Conservation (phyloP, 2,113 vertebrate species). For the Cololabis saira region DNA sequence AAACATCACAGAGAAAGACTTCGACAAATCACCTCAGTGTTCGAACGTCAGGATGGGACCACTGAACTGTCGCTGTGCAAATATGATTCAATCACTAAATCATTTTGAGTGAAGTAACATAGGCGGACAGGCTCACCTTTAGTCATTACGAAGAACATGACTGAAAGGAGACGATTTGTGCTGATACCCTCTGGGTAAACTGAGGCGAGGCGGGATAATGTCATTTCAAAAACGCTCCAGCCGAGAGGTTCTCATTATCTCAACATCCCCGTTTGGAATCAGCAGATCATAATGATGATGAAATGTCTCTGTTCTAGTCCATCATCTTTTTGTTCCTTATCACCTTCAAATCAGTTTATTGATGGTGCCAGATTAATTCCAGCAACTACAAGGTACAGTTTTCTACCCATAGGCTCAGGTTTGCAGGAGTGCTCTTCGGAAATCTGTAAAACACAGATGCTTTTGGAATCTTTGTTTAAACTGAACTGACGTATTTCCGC, state of each 20-base stretch:
- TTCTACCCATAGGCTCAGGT: too few species aligned
- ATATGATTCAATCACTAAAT: conserved; percentile 14
- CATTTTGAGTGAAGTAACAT: conserved; percentile 17
- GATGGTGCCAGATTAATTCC: not conserved
- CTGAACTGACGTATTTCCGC: not conserved
- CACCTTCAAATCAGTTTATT: too few species aligned
- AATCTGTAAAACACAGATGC: too few species aligned
- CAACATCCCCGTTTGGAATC: conserved; percentile 20
- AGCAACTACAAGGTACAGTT: not conserved
- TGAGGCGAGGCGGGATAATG: conserved; percentile 47
- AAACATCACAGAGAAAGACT: conserved; percentile 8
- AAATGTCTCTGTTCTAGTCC: conserved; percentile 42
- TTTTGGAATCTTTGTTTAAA: too few species aligned
- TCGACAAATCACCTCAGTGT: not conserved
- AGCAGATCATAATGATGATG: conserved; percentile 32
- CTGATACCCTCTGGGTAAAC: conserved; percentile 49
- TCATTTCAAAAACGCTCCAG: conserved; percentile 72
- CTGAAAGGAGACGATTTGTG: conserved; percentile 59
- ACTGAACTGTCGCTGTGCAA: not conserved
- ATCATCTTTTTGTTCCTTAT: not conserved
- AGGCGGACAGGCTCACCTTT: not conserved
- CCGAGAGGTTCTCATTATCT: conserved; percentile 75
- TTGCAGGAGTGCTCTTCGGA: too few species aligned
- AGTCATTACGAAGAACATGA: conserved; percentile 65
- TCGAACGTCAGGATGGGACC: conserved; percentile 2